phyloP scores from a whole-genome alignment of 2,113 vertebrate species.

The Tragulus kanchil region DNA sequence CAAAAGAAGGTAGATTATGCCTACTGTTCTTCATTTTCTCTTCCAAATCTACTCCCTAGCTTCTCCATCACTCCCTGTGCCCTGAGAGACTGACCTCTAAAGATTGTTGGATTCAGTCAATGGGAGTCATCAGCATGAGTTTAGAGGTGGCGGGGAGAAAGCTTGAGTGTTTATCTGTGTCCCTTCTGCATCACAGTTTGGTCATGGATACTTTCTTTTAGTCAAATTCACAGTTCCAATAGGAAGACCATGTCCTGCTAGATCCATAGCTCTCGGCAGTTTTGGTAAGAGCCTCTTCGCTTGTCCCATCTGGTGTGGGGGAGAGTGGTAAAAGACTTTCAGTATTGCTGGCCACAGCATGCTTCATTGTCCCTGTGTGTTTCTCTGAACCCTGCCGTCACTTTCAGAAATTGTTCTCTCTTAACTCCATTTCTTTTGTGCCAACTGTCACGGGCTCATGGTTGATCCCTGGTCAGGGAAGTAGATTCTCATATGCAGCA shows the following conservation, averaged over 20 bases:
- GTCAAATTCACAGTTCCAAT: neutral
- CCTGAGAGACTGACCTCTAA: neutral
- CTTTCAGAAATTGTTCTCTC: neutral
- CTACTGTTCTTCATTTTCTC: neutral
- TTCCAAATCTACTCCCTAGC: neutral
- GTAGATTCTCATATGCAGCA: neutral
- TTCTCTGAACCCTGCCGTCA: neutral
- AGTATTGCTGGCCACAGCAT: neutral
- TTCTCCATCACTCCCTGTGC: neutral
- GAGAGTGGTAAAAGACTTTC: neutral
- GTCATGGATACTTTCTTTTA: neutral
- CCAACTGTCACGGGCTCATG: no score
- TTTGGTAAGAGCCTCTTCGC: neutral
- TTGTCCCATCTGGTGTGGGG: neutral
- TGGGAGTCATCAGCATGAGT: neutral
- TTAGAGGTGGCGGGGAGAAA: neutral
- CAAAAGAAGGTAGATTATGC: accelerated
- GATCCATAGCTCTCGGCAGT: neutral
- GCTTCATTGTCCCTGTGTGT: neutral
- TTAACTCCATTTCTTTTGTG: neutral
- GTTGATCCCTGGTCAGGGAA: neutral
- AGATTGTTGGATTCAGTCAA: neutral
- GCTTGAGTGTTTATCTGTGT: neutral
- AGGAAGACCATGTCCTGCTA: neutral
- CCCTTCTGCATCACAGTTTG: neutral